phyloP scores from a whole-genome alignment of 1,140 invertebrate genomes.

The Rhagoletis pomonella region DNA sequence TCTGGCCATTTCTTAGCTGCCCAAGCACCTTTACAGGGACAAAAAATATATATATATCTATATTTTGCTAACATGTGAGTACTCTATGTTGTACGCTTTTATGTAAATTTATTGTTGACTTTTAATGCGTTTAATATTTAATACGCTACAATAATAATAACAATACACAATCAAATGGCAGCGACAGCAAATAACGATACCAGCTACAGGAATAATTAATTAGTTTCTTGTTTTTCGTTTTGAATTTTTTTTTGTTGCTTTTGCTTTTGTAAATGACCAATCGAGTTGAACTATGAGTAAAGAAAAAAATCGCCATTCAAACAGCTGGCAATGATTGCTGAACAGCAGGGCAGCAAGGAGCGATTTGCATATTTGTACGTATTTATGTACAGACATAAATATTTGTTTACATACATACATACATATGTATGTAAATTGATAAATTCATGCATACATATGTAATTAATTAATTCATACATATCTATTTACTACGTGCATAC shows the following conservation, averaged over 20 bases:
- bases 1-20: too few species aligned
- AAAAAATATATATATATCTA: too few species aligned
- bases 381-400: background rate
- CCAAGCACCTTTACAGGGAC: too few species aligned
- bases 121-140: slow-evolving; percentile 45
- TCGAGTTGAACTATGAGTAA: background rate
- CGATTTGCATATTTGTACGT: slow-evolving; percentile 10
- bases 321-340: slow-evolving; percentile 43
- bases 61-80: too few species aligned
- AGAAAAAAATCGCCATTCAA: background rate
- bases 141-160: slow-evolving; percentile 27
- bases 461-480: too few species aligned
- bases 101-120: slow-evolving; percentile 17
- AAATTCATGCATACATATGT: too few species aligned
- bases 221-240: background rate
- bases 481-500: background rate
- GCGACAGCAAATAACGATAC: background rate
- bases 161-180: slow-evolving; percentile 6
- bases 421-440: too few species aligned
- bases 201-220: slow-evolving; percentile 43
- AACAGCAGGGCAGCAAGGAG: background rate
- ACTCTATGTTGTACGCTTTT: background rate
- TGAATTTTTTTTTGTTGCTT: background rate
- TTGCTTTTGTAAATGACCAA: background rate
- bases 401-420: too few species aligned